Conservation (phyloP, 2,797 vertebrate species). For the Salarias fasciatus region DNA sequence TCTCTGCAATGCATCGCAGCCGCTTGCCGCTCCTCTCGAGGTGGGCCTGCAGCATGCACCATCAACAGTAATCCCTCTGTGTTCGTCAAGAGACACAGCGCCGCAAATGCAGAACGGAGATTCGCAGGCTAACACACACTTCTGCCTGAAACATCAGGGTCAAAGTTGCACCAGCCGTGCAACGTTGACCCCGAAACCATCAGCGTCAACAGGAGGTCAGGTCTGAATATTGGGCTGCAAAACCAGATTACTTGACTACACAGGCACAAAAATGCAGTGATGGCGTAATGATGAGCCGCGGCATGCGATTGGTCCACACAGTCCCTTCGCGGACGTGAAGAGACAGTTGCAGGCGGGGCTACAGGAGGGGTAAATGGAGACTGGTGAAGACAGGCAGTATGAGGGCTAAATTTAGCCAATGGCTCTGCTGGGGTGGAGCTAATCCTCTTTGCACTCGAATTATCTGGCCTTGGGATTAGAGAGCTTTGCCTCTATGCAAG, state of each 20-base stretch:
- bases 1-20: constrained; percentile 20
- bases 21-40: constrained; percentile 42
- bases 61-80: constrained; percentile 57
- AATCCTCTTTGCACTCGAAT: constrained; percentile 94
- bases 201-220: background rate
- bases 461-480: constrained; percentile 91
- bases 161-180: background rate
- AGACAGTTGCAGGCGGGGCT: constrained; percentile 44
- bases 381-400: constrained; percentile 69
- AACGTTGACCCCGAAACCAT: constrained; percentile 7
- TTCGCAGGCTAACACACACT: background rate
- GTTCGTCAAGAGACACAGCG: constrained; percentile 45
- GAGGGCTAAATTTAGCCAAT: constrained; percentile 91
- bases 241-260: constrained; percentile 48
- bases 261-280: constrained; percentile 24
- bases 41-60: constrained; percentile 25
- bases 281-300: constrained; percentile 12
- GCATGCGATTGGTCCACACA: constrained; percentile 49
- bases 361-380: constrained; percentile 60
- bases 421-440: constrained; percentile 86
- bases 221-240: constrained; percentile 1
- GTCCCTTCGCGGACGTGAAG: constrained; percentile 24
- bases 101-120: constrained; percentile 50
- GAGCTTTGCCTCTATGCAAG: constrained; percentile 82
- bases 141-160: background rate